Percentiles rank a stretch among this genome's conserved stretches.
Conservation (phyloP, 2,113 vertebrate genomes). For the Atrichornis clamosus region DNA sequence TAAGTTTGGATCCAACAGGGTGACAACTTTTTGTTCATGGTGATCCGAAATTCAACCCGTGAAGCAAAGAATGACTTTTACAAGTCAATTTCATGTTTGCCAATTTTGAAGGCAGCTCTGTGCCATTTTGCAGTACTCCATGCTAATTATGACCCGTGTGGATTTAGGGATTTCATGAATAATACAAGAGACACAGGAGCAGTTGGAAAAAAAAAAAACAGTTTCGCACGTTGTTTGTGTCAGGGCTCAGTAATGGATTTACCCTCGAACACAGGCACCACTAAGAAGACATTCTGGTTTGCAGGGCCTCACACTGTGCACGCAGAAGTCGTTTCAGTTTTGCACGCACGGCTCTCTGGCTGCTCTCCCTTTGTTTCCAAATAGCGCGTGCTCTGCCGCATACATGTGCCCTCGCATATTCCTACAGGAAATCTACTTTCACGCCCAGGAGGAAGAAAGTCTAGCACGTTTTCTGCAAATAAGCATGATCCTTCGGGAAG, state of each 20-base stretch:
- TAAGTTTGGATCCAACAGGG: neutral
- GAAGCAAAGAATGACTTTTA: slow-evolving; percentile 15
- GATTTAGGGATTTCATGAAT: slow-evolving; percentile 21
- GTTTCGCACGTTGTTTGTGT: slow-evolving; percentile 26
- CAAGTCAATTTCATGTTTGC: slow-evolving; percentile 38
- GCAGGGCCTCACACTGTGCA: slow-evolving; percentile 36
- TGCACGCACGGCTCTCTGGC: neutral
- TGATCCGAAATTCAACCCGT: neutral
- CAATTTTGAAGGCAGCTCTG: neutral
- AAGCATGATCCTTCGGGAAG: neutral
- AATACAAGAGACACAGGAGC: neutral
- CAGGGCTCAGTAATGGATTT: slow-evolving; percentile 33
- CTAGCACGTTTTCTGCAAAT: neutral
- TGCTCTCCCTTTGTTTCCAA: slow-evolving; percentile 47
- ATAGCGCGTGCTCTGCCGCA: neutral
- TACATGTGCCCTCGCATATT: neutral
- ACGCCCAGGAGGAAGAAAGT: slow-evolving; percentile 7
- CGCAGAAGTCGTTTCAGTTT: slow-evolving; percentile 12
- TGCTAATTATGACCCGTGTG: neutral
- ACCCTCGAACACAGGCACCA: neutral
- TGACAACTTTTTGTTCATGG: neutral
- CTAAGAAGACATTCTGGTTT: slow-evolving; percentile 36
- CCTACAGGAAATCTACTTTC: slow-evolving; percentile 25
- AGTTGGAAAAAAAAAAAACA: neutral
- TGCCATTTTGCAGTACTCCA: slow-evolving; percentile 32